A percentile compares a stretch with the other conserved stretches of the same genome.
Conservation (phyloP, 1,140 invertebrate species). For the Saxidomus purpurata region DNA sequence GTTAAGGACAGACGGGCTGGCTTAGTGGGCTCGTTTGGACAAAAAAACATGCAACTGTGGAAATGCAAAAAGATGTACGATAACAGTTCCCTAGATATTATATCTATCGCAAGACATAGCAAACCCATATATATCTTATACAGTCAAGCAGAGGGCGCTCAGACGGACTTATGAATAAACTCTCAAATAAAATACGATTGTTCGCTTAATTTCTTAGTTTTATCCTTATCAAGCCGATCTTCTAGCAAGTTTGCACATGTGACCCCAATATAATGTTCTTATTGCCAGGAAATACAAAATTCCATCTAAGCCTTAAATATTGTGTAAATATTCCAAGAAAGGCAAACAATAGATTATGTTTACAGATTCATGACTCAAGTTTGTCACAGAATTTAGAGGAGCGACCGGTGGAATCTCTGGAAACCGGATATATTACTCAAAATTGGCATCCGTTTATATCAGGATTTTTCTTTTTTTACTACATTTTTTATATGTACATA, state of each 20-base stretch:
- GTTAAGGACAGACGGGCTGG: no score
- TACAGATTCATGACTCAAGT: not conserved
- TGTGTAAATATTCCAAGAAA: constrained; percentile 1
- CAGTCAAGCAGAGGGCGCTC: no score
- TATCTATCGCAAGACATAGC: no score
- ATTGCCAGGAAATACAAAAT: not conserved
- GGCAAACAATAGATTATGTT: not conserved
- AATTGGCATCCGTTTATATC: no score
- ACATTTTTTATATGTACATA: no score
- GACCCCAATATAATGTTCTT: not conserved
- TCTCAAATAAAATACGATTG: not conserved
- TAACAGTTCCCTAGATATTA: no score
- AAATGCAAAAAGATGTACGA: no score
- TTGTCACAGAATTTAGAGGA: not conserved
- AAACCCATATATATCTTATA: no score
- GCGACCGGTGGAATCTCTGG: not conserved
- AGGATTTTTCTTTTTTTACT: no score
- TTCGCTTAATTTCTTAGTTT: not conserved
- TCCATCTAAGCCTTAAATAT: not conserved
- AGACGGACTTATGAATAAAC: not conserved
- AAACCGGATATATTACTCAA: not conserved
- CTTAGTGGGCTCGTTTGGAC: no score
- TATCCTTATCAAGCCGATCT: not conserved
- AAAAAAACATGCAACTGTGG: no score
- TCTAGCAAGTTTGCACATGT: not conserved